These are phyloP conservation scores for Catocala nupta DNA, from an alignment of 2,888 invertebrate genomes.

Conservation along the genomic window DNA sequence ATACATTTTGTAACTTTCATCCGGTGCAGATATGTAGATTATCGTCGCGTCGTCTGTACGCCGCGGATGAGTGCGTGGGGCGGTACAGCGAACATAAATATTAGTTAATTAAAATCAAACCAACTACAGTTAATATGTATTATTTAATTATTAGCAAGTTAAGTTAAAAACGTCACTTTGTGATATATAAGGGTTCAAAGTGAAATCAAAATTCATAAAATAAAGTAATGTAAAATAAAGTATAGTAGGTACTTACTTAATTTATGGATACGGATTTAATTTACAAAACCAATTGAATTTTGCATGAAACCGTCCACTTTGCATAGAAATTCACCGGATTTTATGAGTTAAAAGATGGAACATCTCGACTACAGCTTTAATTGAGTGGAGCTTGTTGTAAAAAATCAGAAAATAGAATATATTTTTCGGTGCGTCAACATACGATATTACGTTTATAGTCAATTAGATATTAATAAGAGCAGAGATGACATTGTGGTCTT, in stretches of 20 bases:
- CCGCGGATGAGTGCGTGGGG: too few relatives aligned
- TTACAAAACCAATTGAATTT: constrained; percentile 10
- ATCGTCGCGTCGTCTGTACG: too few relatives aligned
- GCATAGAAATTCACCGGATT: constrained; percentile 8
- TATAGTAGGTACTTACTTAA: constrained; percentile 8
- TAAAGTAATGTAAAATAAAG: too few relatives aligned
- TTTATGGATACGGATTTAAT: constrained; percentile 9
- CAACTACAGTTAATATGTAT: too few relatives aligned
- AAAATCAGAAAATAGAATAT: neutral
- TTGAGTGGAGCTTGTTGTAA: neutral
- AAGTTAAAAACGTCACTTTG: neutral
- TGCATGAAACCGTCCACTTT: constrained; percentile 11
- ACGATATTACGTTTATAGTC: too few relatives aligned
- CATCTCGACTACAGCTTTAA: neutral
- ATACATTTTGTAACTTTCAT: constrained; percentile 3
- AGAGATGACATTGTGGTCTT: too few relatives aligned
- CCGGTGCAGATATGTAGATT: neutral
- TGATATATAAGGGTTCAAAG: neutral
- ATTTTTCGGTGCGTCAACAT: too few relatives aligned
- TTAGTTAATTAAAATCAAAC: too few relatives aligned
- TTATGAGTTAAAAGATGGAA: constrained; percentile 8
- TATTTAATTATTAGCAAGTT: neutral
- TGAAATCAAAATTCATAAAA: neutral
- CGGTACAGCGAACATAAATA: neutral
- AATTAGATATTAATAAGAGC: too few relatives aligned